Evolutionary conservation across 2,113 vertebrate genomes (phyloP).

Genomic region (Apus apus): DNA sequence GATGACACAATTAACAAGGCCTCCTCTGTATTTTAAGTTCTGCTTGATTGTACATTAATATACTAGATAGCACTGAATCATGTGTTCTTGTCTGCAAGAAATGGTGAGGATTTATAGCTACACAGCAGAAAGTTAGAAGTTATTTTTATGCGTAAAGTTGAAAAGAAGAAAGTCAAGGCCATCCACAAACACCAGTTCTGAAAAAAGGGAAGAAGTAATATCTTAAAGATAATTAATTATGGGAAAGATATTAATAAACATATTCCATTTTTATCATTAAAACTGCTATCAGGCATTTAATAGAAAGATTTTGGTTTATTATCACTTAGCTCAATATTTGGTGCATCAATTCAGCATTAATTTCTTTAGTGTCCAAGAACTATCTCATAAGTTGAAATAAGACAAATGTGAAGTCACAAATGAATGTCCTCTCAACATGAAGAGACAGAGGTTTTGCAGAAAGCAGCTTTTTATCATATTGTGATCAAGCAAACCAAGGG

Average conservation of each 20-base stretch:
- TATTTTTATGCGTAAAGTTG: background rate
- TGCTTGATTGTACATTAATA: slow-evolving; percentile 17
- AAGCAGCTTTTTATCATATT: background rate
- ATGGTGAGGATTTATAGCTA: slow-evolving; percentile 10
- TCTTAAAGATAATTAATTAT: background rate
- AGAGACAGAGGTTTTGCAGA: background rate
- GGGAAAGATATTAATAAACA: background rate
- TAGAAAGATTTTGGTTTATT: background rate
- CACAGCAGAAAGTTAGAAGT: background rate
- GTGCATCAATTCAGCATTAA: background rate
- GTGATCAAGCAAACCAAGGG: background rate
- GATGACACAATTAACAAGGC: slow-evolving; percentile 54
- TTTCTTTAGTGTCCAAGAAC: background rate
- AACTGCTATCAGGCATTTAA: background rate
- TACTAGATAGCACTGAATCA: background rate
- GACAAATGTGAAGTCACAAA: background rate
- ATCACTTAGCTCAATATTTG: background rate
- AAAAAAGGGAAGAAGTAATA: background rate
- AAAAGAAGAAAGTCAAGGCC: slow-evolving; percentile 7
- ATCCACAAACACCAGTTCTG: background rate
- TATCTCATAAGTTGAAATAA: background rate
- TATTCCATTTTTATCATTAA: background rate
- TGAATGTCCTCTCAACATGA: background rate
- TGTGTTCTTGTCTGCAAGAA: background rate
- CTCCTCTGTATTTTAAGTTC: slow-evolving; percentile 13